Evolutionary conservation across 2,113 vertebrate genomes (phyloP).

Genomic region (Pampusana beccarii): DNA sequence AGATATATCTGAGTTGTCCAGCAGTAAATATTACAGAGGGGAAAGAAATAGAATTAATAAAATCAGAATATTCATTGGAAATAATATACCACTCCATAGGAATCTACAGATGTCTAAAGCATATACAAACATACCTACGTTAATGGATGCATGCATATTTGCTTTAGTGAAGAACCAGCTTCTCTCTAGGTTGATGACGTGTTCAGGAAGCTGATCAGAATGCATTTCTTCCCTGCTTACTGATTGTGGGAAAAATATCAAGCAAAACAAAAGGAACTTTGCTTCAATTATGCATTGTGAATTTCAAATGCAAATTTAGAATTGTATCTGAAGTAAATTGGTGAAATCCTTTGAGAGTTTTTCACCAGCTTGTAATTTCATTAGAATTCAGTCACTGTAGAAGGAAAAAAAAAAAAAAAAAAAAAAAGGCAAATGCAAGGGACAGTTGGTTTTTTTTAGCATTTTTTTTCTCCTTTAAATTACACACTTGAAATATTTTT

Average conservation of each 20-base stretch:
- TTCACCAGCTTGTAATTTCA: conserved; percentile 20
- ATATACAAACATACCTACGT: background rate
- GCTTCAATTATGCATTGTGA: background rate
- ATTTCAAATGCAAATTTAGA: conserved; percentile 15
- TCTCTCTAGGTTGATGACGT: background rate
- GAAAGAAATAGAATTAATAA: conserved; percentile 53
- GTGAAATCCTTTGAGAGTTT: background rate
- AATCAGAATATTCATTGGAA: conserved; percentile 37
- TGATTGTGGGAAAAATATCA: background rate
- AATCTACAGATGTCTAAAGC: background rate
- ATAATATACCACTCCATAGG: background rate
- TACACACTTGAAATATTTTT: background rate
- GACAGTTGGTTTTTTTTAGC: background rate
- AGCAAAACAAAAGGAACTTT: background rate
- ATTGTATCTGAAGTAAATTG: conserved; percentile 22
- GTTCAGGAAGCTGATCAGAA: background rate
- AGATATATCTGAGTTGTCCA: conserved; percentile 1
- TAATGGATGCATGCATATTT: background rate
- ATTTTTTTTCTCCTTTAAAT: background rate
- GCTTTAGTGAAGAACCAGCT: background rate
- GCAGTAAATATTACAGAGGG: background rate
- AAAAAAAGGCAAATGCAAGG: background rate
- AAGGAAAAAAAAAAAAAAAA: background rate
- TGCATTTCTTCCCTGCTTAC: background rate
- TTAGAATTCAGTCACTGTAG: conserved; percentile 9